phyloP scores from a whole-genome alignment of 2,797 vertebrate species.

The Anabas testudineus region DNA sequence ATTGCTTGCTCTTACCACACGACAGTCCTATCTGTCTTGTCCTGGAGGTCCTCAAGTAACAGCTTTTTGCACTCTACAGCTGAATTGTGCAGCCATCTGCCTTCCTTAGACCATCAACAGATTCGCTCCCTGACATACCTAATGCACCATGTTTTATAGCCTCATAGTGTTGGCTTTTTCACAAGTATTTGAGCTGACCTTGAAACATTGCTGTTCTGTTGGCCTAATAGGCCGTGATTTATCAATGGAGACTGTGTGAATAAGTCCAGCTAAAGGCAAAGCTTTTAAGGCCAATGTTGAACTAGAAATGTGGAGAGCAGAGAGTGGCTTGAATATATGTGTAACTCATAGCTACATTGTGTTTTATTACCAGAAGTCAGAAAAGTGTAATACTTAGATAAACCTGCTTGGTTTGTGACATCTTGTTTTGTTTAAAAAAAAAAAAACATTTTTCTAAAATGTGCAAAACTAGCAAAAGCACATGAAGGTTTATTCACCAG shows the following conservation, averaged over 20 bases:
- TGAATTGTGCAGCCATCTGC: slow-evolving; percentile 32
- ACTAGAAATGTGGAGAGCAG: too few species aligned
- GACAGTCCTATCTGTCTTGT: slow-evolving; percentile 3
- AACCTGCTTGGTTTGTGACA: too few species aligned
- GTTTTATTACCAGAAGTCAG: too few species aligned
- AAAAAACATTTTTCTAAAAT: too few species aligned
- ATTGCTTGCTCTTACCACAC: background rate
- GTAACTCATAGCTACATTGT: too few species aligned
- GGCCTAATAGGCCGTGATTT: slow-evolving; percentile 66
- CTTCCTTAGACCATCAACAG: slow-evolving; percentile 41
- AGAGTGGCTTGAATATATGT: too few species aligned
- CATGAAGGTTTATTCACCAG: too few species aligned
- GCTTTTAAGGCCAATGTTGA: slow-evolving; percentile 38
- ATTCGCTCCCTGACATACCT: slow-evolving; percentile 65
- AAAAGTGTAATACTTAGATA: too few species aligned
- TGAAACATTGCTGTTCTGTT: slow-evolving; percentile 59
- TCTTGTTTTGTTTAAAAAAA: too few species aligned
- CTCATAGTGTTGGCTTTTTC: slow-evolving; percentile 68
- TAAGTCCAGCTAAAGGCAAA: slow-evolving; percentile 42
- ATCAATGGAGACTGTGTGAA: slow-evolving; percentile 35
- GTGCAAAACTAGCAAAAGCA: too few species aligned
- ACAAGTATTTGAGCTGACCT: slow-evolving; percentile 73
- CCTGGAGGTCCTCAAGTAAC: slow-evolving; percentile 4
- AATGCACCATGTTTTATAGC: slow-evolving; percentile 78
- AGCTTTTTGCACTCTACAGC: slow-evolving; percentile 30